Percentiles rank a stretch among this genome's conserved stretches.
Conservation (phyloP, 2,888 invertebrate species). For the Ischnus inquisitorius region DNA sequence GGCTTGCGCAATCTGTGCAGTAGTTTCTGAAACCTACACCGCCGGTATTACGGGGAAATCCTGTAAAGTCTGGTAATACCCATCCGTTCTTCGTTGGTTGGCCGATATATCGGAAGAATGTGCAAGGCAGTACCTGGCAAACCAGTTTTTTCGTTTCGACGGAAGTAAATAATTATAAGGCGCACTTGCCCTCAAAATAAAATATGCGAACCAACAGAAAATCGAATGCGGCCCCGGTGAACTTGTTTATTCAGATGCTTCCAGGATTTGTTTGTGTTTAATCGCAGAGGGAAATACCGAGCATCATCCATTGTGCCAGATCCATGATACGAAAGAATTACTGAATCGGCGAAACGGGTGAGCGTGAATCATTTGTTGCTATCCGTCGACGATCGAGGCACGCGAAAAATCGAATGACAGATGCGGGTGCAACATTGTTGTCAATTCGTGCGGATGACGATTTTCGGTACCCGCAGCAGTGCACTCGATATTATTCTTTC, state of each 20-base stretch:
- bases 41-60: not conserved
- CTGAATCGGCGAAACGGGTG: too few relatives aligned
- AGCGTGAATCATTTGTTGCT: not conserved
- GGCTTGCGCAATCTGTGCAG: constrained; percentile 34
- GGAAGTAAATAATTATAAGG: not conserved
- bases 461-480: too few relatives aligned
- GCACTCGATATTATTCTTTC: too few relatives aligned
- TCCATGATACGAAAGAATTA: too few relatives aligned
- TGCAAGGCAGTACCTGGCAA: not conserved
- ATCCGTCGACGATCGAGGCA: not conserved
- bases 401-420: not conserved
- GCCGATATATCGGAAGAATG: not conserved
- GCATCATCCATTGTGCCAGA: too few relatives aligned
- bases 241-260: too few relatives aligned
- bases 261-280: too few relatives aligned
- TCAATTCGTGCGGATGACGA: not conserved
- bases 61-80: constrained; percentile 2
- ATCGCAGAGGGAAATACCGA: too few relatives aligned
- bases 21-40: not conserved
- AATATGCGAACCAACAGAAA: not conserved
- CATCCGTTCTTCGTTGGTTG: not conserved
- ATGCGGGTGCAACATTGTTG: not conserved
- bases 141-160: not conserved
- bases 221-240: too few relatives aligned
- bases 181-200: not conserved